Percentiles rank a stretch among this genome's conserved stretches.
Evolutionary conservation across 2,888 invertebrate species (phyloP).

Genomic region (Odontomyia ornata): DNA sequence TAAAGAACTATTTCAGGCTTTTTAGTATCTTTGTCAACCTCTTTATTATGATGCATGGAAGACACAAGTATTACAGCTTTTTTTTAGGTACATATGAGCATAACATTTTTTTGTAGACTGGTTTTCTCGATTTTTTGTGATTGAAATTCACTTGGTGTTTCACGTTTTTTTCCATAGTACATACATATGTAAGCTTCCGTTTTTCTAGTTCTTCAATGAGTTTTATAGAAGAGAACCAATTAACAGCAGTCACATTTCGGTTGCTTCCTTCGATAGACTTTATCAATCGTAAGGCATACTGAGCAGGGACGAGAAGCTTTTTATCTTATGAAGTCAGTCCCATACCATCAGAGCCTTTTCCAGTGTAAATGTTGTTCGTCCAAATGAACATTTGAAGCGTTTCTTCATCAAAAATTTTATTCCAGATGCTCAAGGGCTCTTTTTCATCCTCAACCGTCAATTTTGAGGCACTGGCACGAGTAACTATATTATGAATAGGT

Average conservation of each 20-base stretch:
- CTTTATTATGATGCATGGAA: conserved; percentile 10
- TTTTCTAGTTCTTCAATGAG: background rate
- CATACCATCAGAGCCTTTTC: background rate
- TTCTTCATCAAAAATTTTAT: background rate
- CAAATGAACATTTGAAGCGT: background rate
- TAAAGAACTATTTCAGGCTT: background rate
- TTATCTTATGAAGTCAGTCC: background rate
- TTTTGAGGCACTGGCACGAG: background rate
- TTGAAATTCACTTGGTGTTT: conserved; percentile 1
- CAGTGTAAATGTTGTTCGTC: conserved; percentile 1
- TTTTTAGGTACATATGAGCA: too few species aligned
- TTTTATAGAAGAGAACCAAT: background rate
- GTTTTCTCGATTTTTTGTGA: background rate
- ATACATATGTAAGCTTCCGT: background rate
- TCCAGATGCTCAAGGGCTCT: background rate
- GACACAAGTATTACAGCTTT: background rate
- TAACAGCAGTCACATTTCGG: conserved; percentile 1
- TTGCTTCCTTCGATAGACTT: conserved; percentile 9
- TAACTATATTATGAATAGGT: background rate
- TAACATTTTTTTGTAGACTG: background rate
- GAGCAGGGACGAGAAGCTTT: too few species aligned
- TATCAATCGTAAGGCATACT: background rate
- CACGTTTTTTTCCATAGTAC: conserved; percentile 10
- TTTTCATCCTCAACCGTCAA: too few species aligned
- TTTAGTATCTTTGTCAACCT: background rate